These are phyloP conservation scores for Liodrosophila aerea DNA, from an alignment of 2,888 invertebrate genomes.

Conservation along the genomic window DNA sequence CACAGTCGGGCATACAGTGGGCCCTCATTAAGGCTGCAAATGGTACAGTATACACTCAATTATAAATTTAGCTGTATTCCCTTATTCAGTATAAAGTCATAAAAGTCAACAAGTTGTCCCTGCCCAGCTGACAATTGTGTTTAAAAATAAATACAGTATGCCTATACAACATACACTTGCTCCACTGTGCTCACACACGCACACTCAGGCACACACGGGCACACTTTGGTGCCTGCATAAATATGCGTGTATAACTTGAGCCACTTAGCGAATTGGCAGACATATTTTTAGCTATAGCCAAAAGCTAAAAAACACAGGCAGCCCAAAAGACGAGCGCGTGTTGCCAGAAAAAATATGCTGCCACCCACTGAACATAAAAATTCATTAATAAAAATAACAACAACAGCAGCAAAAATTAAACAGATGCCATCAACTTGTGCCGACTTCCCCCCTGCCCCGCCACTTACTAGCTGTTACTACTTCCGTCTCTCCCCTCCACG, in stretches of 20 bases:
- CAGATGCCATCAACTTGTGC: slow-evolving; percentile 55
- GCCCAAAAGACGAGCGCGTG: slow-evolving; percentile 17
- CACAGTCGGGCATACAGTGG: slow-evolving; percentile 24
- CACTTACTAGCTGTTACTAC: too few relatives aligned
- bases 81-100: too few relatives aligned
- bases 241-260: slow-evolving; percentile 44
- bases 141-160: too few relatives aligned
- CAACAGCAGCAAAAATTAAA: slow-evolving; percentile 64
- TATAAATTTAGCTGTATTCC: too few relatives aligned
- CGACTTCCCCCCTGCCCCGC: neutral
- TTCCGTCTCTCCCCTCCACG: neutral
- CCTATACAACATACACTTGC: slow-evolving; percentile 12
- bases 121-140: too few relatives aligned
- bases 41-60: too few relatives aligned
- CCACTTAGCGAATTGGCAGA: slow-evolving; percentile 72
- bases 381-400: slow-evolving; percentile 69
- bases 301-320: slow-evolving; percentile 57
- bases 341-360: slow-evolving; percentile 8
- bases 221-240: neutral
- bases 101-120: too few relatives aligned
- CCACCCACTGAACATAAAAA: slow-evolving; percentile 56
- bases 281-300: slow-evolving; percentile 66
- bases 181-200: slow-evolving; percentile 20
- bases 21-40: slow-evolving; percentile 2
- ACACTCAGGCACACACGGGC: neutral